Percentiles rank a stretch among this genome's conserved stretches.
Evolutionary conservation across 2,113 vertebrate species (phyloP).

Genomic region (Elephas maximus): DNA sequence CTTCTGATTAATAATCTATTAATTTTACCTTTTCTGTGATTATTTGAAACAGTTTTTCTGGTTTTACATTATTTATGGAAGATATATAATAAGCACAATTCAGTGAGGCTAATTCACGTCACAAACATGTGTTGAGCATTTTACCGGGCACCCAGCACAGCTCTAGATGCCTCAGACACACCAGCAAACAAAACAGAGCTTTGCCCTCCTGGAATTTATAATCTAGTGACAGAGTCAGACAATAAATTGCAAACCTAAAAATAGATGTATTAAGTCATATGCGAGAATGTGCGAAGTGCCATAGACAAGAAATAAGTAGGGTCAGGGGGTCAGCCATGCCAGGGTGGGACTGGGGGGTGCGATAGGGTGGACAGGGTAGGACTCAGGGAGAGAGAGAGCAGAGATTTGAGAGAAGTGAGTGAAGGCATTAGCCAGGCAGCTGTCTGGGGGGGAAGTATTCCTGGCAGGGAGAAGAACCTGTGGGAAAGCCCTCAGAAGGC

Average conservation of each 20-base stretch:
- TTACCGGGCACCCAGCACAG: neutral
- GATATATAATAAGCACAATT: neutral
- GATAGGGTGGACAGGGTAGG: fast-evolving
- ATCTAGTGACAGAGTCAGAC: neutral
- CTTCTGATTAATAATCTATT: neutral
- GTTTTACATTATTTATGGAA: neutral
- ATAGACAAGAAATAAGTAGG: neutral
- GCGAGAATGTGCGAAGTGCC: neutral
- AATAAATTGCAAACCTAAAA: neutral
- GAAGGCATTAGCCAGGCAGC: neutral
- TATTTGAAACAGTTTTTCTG: conserved; percentile 33
- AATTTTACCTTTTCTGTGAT: neutral
- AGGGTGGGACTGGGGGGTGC: neutral
- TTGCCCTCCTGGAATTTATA: neutral
- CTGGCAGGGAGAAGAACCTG: neutral
- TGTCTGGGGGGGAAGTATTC: neutral
- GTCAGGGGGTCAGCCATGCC: neutral
- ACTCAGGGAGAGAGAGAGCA: neutral
- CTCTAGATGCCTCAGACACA: neutral
- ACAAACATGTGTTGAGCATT: neutral
- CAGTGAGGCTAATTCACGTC: neutral
- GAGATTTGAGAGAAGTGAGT: neutral
- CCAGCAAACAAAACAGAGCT: neutral
- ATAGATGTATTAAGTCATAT: neutral
- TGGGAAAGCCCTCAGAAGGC: neutral